These are phyloP conservation scores for Leptinotarsa defecta DNA, from an alignment of 1,140 invertebrate genomes.

Conservation along the genomic window DNA sequence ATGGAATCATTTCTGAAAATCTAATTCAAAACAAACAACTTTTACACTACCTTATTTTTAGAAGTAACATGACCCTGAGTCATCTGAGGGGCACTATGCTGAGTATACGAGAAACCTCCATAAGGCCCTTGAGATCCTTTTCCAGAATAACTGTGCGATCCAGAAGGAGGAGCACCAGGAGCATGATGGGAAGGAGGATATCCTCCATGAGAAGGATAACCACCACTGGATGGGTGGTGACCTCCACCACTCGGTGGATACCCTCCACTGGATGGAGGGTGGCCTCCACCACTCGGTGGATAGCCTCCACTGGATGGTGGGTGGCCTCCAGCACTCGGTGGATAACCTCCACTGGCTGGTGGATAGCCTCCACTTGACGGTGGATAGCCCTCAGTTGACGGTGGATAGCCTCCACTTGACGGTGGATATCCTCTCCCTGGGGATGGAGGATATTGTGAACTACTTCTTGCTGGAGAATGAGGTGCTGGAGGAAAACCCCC, in stretches of 20 bases:
- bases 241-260: constrained; percentile 34
- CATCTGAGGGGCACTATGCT: constrained; percentile 20
- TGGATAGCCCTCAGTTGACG: constrained; percentile 27
- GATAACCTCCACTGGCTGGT: constrained; percentile 25
- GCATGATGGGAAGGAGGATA: constrained; percentile 33
- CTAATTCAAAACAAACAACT: constrained; percentile 36
- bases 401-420: constrained; percentile 35
- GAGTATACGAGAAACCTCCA: constrained; percentile 35
- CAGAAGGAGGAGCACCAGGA: constrained; percentile 34
- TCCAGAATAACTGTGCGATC: constrained; percentile 19
- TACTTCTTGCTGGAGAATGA: constrained; percentile 15
- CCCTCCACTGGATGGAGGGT: constrained; percentile 27
- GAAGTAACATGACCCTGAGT: constrained; percentile 21
- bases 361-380: constrained; percentile 22
- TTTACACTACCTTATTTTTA: constrained; percentile 7
- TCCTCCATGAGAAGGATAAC: constrained; percentile 31
- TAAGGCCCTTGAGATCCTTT: constrained; percentile 34
- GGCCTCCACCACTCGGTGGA: constrained; percentile 30
- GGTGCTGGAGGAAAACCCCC: constrained; percentile 9
- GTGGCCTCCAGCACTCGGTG: constrained; percentile 14
- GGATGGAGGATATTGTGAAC: constrained; percentile 30
- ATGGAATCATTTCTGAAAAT: no score
- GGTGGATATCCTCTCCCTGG: constrained; percentile 33
- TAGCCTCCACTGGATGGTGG: constrained; percentile 29
- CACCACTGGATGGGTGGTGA: constrained; percentile 28